phyloP scores from a whole-genome alignment of 2,797 vertebrate genomes.

The Pantherophis vulpinus region DNA sequence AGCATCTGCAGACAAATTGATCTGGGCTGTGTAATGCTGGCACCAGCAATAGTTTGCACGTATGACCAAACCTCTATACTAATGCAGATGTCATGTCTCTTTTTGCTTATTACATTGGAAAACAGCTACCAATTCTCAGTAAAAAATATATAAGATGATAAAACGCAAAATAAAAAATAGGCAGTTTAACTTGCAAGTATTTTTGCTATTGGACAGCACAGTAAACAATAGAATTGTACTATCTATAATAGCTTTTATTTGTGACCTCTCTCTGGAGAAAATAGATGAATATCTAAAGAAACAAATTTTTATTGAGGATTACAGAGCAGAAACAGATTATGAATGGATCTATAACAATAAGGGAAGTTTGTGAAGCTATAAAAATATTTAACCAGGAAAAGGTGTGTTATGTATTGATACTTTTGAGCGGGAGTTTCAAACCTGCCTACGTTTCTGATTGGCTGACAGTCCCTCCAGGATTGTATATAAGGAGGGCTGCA shows the following conservation, averaged over 20 bases:
- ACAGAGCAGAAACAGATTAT: not conserved
- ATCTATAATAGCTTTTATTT: not conserved
- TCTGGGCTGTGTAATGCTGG: slow-evolving; percentile 57
- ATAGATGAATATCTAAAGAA: not conserved
- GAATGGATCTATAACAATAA: not conserved
- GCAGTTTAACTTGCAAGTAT: not conserved
- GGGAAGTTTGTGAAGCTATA: not conserved
- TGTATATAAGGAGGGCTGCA: too few relatives aligned
- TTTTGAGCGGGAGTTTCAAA: too few relatives aligned
- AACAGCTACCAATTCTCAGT: not conserved
- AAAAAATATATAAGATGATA: not conserved
- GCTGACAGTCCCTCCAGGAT: too few relatives aligned
- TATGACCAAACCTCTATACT: not conserved
- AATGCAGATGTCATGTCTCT: slow-evolving; percentile 4
- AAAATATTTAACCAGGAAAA: not conserved
- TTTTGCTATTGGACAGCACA: not conserved
- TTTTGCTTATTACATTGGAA: not conserved
- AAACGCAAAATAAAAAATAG: not conserved
- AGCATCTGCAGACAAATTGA: slow-evolving; percentile 63
- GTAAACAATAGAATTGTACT: not conserved
- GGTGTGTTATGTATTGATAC: too few relatives aligned
- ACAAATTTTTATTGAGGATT: not conserved
- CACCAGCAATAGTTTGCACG: slow-evolving; percentile 8
- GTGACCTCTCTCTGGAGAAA: not conserved
- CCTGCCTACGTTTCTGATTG: too few relatives aligned